Percentiles rank a stretch among this genome's conserved stretches.
Evolutionary conservation across 35 echinoderm and acorn worm genomes (phyloP).

Genomic region (Ophiothrix spiculata): DNA sequence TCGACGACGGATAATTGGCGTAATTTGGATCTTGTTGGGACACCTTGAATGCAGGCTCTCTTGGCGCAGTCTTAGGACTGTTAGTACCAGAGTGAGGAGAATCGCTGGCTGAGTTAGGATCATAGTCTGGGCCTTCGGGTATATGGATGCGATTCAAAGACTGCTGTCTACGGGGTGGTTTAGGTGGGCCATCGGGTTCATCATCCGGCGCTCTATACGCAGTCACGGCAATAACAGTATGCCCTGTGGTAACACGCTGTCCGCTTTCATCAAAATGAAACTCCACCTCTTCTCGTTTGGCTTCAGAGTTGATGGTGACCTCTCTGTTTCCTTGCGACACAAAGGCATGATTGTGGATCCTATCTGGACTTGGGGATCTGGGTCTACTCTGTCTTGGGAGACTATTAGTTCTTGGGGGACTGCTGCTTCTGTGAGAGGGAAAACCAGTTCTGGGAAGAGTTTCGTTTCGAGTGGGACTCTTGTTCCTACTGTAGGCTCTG

Average conservation of each 20-base stretch:
- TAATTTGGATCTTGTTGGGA: not conserved
- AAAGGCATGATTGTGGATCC: not conserved
- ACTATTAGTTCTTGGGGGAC: not conserved
- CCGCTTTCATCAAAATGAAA: constrained; percentile 4
- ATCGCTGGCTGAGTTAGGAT: constrained; percentile 44
- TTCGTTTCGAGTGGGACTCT: not conserved
- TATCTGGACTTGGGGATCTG: not conserved
- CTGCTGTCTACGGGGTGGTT: constrained; percentile 59
- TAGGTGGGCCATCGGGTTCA: constrained; percentile 36
- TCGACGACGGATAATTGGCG: not conserved
- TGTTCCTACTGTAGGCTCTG: not conserved
- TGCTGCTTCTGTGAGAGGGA: not conserved
- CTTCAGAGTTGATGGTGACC: not conserved
- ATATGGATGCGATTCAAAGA: constrained; percentile 62
- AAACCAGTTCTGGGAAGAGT: not conserved
- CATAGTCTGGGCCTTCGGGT: constrained; percentile 45
- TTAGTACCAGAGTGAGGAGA: constrained; percentile 34
- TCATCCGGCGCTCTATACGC: not conserved
- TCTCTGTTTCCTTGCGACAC: constrained; percentile 26
- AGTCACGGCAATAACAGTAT: constrained; percentile 15
- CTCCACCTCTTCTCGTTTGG: constrained; percentile 10
- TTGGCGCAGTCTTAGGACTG: not conserved
- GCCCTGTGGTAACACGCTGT: not conserved
- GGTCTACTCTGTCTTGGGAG: not conserved
- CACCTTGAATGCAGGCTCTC: not conserved